Evolutionary conservation across 2,888 invertebrate genomes (phyloP), one percentile per base, ranked within the genome.

Genomic region (Limnephilus rhombicus): DNA sequence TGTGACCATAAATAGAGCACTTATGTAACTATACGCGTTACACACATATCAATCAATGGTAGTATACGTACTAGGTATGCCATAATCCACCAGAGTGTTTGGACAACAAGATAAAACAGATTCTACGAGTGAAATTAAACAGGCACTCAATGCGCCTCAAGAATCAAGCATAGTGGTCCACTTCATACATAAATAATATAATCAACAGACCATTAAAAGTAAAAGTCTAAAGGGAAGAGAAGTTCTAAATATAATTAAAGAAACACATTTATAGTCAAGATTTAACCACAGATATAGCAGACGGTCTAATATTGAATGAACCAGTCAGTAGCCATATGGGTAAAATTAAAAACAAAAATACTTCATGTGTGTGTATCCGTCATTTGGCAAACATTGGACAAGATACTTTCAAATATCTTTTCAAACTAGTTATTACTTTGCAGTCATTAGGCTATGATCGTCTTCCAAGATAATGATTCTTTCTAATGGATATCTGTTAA

Each of bases 401-500:
- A 9, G 68, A n/a, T 68, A 68, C 68, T 68, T 68, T 68, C n/a
- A 68, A 68, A 68, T 68, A 68, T n/a, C 9, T 18, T 34, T 83
- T 83, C 83, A 83, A 83, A 37, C 37, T 7, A 83, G 34, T 24
- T 83, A 83, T 83, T 37, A 37, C 24, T 45, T 86, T 49, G 18
- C 86, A 49, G 24, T 31, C 68, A 53, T 31, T 87, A 53, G 34
- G 68, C 68, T 24, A 68, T 24, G 68, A 68, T 68, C 68, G 24
- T 68, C 68, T 68, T 29, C 24, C 18, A 88, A 29, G 34, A 88
- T 68, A 68, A 68, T 88, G 68, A 34, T 24, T 29, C 88, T 88
- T 68, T 88, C 88, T 88, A 88, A 88, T 88, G 88, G 31, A 29
- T 31, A 37, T 88, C 31, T 68, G 37, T 88, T 88, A 53, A 88